Percentiles rank a stretch among this genome's conserved stretches.
phyloP scores from a whole-genome alignment of 1,140 invertebrate species.

The Streblospio benedicti region DNA sequence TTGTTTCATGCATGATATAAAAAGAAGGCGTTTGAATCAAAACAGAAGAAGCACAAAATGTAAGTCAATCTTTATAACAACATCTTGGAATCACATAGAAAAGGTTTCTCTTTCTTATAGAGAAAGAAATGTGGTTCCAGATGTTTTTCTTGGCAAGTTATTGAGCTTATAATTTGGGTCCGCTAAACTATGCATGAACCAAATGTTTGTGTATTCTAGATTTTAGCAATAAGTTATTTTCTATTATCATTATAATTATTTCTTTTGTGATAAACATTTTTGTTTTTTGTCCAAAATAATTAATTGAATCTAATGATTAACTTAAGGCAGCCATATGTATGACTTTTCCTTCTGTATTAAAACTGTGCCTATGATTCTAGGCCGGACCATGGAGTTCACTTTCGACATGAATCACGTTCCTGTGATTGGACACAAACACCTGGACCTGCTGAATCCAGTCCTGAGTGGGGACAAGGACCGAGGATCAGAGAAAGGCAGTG shows the following conservation, averaged over 20 bases:
- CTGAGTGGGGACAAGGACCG: neutral
- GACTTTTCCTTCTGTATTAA: neutral
- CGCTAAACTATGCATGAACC: no score
- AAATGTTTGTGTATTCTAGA: no score
- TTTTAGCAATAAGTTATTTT: neutral
- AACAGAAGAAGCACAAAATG: no score
- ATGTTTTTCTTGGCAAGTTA: no score
- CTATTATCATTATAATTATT: neutral
- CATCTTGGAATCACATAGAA: no score
- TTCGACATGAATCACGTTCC: slow-evolving; percentile 88
- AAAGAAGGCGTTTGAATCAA: no score
- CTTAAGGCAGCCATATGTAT: neutral
- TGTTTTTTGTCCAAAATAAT: neutral
- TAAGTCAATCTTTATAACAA: no score
- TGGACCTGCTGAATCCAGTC: slow-evolving; percentile 25
- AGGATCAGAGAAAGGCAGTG: neutral
- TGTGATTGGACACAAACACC: slow-evolving; percentile 70
- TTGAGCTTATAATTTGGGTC: no score
- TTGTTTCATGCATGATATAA: no score
- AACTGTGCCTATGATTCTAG: slow-evolving; percentile 47
- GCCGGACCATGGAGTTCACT: slow-evolving; percentile 93
- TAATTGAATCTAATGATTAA: neutral
- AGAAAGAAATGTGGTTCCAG: no score
- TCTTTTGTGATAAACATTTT: neutral
- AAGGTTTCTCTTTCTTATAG: no score